These are phyloP conservation scores for Crocidura indochinensis DNA, from an alignment of 2,797 vertebrate species.

Conservation along the genomic window DNA sequence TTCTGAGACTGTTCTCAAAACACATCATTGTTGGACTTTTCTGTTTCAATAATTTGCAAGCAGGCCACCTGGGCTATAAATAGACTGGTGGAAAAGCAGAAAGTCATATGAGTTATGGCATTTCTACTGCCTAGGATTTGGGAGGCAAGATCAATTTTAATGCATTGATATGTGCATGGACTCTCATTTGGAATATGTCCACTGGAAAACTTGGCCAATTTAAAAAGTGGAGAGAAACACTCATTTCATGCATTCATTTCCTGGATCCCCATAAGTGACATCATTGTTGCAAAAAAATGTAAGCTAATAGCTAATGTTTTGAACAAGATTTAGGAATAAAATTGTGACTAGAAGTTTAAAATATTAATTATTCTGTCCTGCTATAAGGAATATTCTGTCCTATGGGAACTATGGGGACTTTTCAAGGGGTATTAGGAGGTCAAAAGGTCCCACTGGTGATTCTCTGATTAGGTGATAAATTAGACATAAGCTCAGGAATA, in stretches of 20 bases:
- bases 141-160: slow-evolving; percentile 44
- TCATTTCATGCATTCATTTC: slow-evolving; percentile 35
- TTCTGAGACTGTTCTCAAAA: slow-evolving; percentile 46
- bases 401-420: too few relatives aligned
- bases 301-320: slow-evolving; percentile 48
- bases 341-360: slow-evolving; percentile 17
- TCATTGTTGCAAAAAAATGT: slow-evolving; percentile 45
- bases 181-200: neutral
- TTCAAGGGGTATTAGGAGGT: too few relatives aligned
- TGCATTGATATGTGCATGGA: neutral
- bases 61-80: slow-evolving; percentile 39
- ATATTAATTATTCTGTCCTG: neutral
- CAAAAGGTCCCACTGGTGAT: too few relatives aligned
- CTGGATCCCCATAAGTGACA: neutral
- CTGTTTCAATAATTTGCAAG: slow-evolving; percentile 64
- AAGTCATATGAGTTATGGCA: neutral
- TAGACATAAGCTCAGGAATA: too few relatives aligned
- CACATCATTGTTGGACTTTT: slow-evolving; percentile 44
- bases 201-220: neutral
- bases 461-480: too few relatives aligned
- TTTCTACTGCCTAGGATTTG: neutral
- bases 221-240: neutral
- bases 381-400: neutral
- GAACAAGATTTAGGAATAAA: slow-evolving; percentile 1
- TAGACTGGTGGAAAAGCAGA: slow-evolving; percentile 25